Evolutionary conservation across 2,113 vertebrate genomes (phyloP).

Genomic region (Archilochus colubris): DNA sequence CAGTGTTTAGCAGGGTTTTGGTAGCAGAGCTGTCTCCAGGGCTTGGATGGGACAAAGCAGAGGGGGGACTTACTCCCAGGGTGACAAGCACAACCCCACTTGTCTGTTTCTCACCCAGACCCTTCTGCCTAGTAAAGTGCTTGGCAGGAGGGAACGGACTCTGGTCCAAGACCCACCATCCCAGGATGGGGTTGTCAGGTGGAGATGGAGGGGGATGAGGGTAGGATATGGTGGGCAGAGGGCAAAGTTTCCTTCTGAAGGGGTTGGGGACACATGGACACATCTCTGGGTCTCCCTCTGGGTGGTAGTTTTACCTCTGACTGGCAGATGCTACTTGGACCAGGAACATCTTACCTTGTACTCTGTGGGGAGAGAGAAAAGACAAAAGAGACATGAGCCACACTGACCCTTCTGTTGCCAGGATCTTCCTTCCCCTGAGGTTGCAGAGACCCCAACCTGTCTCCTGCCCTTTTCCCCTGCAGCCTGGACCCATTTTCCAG

Average conservation of each 20-base stretch:
- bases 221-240: neutral
- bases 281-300: neutral
- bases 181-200: fast-evolving
- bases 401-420: neutral
- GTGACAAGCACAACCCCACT: neutral
- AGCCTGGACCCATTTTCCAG: neutral
- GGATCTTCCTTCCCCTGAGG: neutral
- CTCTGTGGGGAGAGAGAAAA: conserved; percentile 79
- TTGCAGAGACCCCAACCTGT: fast-evolving
- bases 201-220: neutral
- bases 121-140: neutral
- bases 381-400: neutral
- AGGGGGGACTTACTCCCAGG: neutral
- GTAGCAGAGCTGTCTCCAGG: neutral
- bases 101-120: neutral
- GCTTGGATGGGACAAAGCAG: neutral
- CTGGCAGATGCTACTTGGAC: neutral
- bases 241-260: neutral
- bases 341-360: conserved; percentile 86
- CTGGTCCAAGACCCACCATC: fast-evolving
- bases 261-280: neutral
- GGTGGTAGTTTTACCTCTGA: neutral
- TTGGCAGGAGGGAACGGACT: neutral
- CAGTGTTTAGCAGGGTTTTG: neutral
- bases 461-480: neutral